Conservation (phyloP, 2,888 invertebrate species). For the Sesamia inferens region DNA sequence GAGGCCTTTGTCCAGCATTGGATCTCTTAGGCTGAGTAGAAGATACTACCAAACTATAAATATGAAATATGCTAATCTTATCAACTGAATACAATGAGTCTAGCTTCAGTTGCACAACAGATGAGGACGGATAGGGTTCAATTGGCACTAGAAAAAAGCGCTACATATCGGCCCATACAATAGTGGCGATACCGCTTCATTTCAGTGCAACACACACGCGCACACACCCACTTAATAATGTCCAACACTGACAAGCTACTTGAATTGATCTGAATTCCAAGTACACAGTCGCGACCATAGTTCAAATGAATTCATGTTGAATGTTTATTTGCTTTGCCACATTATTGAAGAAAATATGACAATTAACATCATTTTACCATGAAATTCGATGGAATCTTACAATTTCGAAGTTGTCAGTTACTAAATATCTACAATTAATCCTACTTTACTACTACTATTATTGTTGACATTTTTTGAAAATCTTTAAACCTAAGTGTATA, state of each 20-base stretch:
- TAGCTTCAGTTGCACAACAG: conserved; percentile 25
- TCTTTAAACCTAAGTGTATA: conserved; percentile 17
- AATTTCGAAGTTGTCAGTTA: conserved; percentile 20
- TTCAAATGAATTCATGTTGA: conserved; percentile 33
- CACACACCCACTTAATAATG: background rate
- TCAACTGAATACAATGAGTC: conserved; percentile 20
- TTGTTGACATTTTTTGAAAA: conserved; percentile 19
- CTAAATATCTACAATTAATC: conserved; percentile 37
- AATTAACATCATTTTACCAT: conserved; percentile 8
- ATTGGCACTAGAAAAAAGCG: conserved; percentile 52
- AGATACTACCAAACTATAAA: conserved; percentile 1
- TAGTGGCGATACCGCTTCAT: conserved; percentile 23
- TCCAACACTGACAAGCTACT: conserved; percentile 18
- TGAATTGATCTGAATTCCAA: conserved; percentile 55
- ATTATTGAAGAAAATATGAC: conserved; percentile 28
- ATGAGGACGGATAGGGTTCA: conserved; percentile 45
- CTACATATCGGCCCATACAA: conserved; percentile 32
- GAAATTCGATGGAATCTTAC: conserved; percentile 5
- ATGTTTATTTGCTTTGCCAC: conserved; percentile 20
- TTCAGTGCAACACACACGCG: conserved; percentile 23
- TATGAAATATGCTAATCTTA: conserved; percentile 1
- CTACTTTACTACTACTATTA: background rate
- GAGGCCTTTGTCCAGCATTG: too few relatives aligned
- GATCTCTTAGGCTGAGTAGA: too few relatives aligned
- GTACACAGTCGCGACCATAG: conserved; percentile 30